These are phyloP conservation scores for Halichoeres trimaculatus DNA, from an alignment of 2,113 vertebrate genomes.

Conservation along the genomic window DNA sequence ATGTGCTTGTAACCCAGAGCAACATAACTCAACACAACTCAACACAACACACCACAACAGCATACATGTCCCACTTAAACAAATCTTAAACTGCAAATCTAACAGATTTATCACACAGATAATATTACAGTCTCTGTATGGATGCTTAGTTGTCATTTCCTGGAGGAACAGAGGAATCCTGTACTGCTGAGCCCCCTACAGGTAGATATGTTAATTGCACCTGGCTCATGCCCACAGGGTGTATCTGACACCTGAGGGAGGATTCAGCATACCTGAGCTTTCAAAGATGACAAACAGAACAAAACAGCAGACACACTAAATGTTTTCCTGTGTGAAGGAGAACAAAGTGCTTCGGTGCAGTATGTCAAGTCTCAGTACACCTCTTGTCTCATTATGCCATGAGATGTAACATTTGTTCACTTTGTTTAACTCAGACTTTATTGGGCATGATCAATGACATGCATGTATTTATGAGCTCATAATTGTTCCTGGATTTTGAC, in stretches of 20 bases:
- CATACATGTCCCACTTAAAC: not conserved
- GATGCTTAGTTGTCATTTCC: not conserved
- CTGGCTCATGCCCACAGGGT: conserved; percentile 18
- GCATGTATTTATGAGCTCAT: not conserved
- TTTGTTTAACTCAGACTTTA: not conserved
- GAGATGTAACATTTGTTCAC: not conserved
- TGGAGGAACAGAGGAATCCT: conserved; percentile 22
- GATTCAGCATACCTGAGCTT: conserved; percentile 17
- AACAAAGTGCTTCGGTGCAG: not conserved
- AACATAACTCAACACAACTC: no score
- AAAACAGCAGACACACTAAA: conserved; percentile 18
- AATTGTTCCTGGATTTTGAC: not conserved
- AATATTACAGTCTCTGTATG: conserved; percentile 19
- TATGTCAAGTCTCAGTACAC: not conserved
- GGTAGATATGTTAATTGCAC: conserved; percentile 44
- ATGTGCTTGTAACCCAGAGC: no score
- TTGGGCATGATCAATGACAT: not conserved
- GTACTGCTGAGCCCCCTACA: conserved; percentile 64
- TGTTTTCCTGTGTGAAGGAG: conserved; percentile 12
- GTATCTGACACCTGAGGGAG: conserved; percentile 22
- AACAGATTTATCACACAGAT: not conserved
- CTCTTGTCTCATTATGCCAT: not conserved
- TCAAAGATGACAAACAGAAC: conserved; percentile 20
- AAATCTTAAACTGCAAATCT: no score
- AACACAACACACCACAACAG: no score